These are phyloP conservation scores for Apogon talboti DNA, from an alignment of 2,797 vertebrate genomes.

Conservation along the genomic window DNA sequence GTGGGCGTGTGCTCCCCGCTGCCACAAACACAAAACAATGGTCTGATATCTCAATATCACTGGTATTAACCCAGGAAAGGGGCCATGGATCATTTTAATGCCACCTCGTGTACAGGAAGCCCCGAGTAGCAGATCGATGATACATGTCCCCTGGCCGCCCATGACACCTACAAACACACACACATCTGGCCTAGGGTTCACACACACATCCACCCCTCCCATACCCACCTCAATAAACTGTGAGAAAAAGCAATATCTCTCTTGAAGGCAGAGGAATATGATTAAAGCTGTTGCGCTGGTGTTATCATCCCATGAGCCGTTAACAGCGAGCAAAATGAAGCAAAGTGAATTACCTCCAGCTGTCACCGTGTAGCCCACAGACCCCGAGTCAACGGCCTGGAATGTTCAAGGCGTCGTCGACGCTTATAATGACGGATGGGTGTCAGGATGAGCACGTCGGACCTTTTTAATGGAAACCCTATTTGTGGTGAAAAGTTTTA, in stretches of 20 bases:
- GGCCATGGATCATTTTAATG: conserved; percentile 82
- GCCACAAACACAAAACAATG: conserved; percentile 60
- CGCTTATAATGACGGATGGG: conserved; percentile 53
- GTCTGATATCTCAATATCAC: conserved; percentile 76
- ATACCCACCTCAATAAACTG: conserved; percentile 61
- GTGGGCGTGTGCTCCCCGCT: conserved; percentile 39
- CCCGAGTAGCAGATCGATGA: conserved; percentile 67
- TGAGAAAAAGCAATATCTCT: conserved; percentile 79
- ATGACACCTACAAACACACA: conserved; percentile 55
- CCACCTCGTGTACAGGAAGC: conserved; percentile 68
- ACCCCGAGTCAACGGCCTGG: conserved; percentile 59
- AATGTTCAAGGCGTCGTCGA: conserved; percentile 54
- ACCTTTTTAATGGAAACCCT: conserved; percentile 22
- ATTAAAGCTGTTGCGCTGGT: conserved; percentile 70
- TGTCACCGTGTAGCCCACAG: conserved; percentile 72
- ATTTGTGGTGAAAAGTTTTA: conserved; percentile 7
- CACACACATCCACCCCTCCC: conserved; percentile 34
- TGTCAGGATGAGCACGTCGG: conserved; percentile 27
- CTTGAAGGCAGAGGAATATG: conserved; percentile 79
- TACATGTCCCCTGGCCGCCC: conserved; percentile 61
- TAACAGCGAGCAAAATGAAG: conserved; percentile 77
- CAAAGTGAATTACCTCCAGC: conserved; percentile 81
- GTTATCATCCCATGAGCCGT: conserved; percentile 74
- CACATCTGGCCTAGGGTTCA: not conserved
- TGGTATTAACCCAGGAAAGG: conserved; percentile 64